Base-by-base conservation (phyloP, 2,797 vertebrate species). In the Cercopithecus neglectus region DNA sequence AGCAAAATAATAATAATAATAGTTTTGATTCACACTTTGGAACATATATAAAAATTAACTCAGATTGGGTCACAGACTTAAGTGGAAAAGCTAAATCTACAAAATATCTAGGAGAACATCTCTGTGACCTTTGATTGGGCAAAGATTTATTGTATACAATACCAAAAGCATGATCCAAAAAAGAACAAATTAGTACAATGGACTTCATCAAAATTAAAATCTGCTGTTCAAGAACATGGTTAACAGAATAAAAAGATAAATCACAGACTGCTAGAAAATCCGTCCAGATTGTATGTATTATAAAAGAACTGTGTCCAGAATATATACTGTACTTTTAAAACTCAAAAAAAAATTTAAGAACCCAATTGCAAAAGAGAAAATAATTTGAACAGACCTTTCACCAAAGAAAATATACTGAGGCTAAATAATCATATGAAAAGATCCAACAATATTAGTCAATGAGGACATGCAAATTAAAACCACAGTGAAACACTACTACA, bases 381-480 rank as follows among this genome's bases (percentile, higher is more conserved):
- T 46, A 13, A 57, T 75, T 94, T 78, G 50, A 91, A 75, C 5
- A 72, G 57, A 93, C 7, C 46, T 53, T 44, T 95, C 53, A 70
- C 5, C 57, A 53, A 89, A 72, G 36, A 70, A 64, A 84, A 55
- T 78, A 76, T 46, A 26, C 12, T 21, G 21, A 53, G 59, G 33
- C 17, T 64, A 82, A 86, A 93, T 24, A 26, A 79, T 74, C 21
- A 6, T 75, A 88, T 88, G 53, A 75, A 95, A 89, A 89, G 46
- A 76, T 21, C 28, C 22, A 86, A 55, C 22, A 89, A 64, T 30
- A 86, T 59, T 82, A 44, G 61, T 67, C 36, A 76, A 75, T 33
- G 53, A 83, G 59, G 11, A 95, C 92, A 95, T 33, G 13, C 22
- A 92, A 94, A 89, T n/a, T 57, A 21, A 92, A 81, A 89, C 17